Evolutionary conservation across 2,888 invertebrate genomes (phyloP).

Genomic region (Cantharis rufa): DNA sequence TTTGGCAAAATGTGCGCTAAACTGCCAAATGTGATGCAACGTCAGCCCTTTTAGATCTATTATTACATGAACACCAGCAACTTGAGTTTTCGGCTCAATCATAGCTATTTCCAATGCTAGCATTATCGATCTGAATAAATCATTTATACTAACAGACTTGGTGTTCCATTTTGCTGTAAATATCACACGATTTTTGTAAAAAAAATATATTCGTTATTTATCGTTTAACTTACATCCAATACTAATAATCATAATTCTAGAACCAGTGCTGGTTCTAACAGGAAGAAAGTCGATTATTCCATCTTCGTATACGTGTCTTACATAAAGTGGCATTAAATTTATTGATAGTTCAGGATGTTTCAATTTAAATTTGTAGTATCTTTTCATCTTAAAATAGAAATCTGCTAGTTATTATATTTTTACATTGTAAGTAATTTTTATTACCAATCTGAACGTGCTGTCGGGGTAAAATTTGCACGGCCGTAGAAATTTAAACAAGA

Average conservation of each 20-base stretch:
- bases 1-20: conserved; percentile 77
- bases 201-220: too few relatives aligned
- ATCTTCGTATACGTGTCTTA: conserved; percentile 66
- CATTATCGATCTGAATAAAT: conserved; percentile 73
- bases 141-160: conserved; percentile 66
- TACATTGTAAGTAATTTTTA: conserved; percentile 27
- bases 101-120: conserved; percentile 74
- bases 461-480: conserved; percentile 87
- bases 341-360: conserved; percentile 66
- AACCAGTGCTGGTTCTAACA: conserved; percentile 67
- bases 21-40: conserved; percentile 72
- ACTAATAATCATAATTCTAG: conserved; percentile 71
- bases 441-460: conserved; percentile 74
- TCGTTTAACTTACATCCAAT: conserved; percentile 65
- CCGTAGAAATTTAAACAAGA: conserved; percentile 76
- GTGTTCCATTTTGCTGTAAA: conserved; percentile 76
- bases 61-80: conserved; percentile 73
- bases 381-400: conserved; percentile 64
- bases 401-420: background rate
- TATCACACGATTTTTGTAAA: background rate
- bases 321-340: conserved; percentile 65
- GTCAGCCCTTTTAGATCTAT: conserved; percentile 77
- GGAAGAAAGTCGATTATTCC: conserved; percentile 73
- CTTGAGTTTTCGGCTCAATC: conserved; percentile 78
- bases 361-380: conserved; percentile 70